Percentiles rank a stretch among this genome's conserved stretches.
Conservation (phyloP, 2,888 invertebrate species). For the Eristalinus aeneus region DNA sequence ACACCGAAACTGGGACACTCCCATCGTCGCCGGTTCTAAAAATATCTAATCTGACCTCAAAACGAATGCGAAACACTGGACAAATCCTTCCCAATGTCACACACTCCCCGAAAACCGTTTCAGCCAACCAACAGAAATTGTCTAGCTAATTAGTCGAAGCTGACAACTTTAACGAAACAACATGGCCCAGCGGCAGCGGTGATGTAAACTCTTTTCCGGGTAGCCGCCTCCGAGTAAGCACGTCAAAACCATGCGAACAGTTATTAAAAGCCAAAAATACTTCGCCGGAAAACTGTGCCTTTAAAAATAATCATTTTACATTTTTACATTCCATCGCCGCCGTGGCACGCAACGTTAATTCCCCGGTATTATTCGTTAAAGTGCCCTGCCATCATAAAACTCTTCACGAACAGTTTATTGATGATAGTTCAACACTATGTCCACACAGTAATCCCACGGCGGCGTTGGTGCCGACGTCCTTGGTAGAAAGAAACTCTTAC, state of each 20-base stretch:
- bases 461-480: conserved; percentile 29
- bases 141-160: not conserved
- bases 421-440: conserved; percentile 30
- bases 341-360: not conserved
- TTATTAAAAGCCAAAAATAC: not conserved
- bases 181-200: not conserved
- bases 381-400: conserved; percentile 24
- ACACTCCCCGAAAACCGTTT: not conserved
- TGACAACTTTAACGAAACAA: not conserved
- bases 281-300: conserved; percentile 4
- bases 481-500: conserved; percentile 28
- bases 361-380: conserved; percentile 15
- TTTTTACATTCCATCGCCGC: conserved; percentile 7
- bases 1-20: not conserved
- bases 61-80: not conserved
- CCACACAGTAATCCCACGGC: conserved; percentile 13
- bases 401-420: conserved; percentile 33
- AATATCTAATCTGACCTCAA: not conserved
- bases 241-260: not conserved
- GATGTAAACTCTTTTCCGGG: not conserved
- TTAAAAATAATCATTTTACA: conserved; percentile 27
- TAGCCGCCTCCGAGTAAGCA: not conserved
- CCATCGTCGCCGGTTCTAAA: not conserved
- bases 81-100: not conserved
- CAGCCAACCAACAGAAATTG: not conserved